phyloP scores from a whole-genome alignment of 2,797 vertebrate genomes.

The Acanthornis magna region DNA sequence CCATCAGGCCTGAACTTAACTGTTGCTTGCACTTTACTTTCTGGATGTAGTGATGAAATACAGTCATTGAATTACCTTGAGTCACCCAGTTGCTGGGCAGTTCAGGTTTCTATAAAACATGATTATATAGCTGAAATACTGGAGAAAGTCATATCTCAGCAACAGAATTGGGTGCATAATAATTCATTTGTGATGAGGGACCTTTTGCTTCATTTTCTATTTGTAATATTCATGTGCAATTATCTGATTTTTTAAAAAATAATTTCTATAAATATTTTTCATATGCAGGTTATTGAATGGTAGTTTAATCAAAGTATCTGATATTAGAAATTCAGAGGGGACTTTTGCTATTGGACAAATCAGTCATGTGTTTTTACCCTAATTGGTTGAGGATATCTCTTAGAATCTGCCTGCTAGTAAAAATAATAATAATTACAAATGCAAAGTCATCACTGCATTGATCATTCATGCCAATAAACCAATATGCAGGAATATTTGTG shows the following conservation, averaged over 20 bases:
- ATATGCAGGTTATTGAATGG: constrained; percentile 18
- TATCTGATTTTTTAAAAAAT: background rate
- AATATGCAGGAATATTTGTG: constrained; percentile 47
- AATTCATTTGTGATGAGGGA: background rate
- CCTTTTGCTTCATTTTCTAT: background rate
- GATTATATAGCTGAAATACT: constrained; percentile 6
- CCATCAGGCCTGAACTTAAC: constrained; percentile 56
- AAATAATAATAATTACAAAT: constrained; percentile 62
- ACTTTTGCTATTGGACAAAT: background rate
- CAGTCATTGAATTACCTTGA: constrained; percentile 41
- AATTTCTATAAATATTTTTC: constrained; percentile 42
- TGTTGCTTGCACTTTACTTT: constrained; percentile 44
- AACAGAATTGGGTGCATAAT: background rate
- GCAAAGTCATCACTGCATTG: constrained; percentile 30
- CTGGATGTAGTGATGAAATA: constrained; percentile 46
- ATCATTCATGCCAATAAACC: constrained; percentile 54
- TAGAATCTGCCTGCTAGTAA: constrained; percentile 44
- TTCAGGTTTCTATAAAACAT: constrained; percentile 45
- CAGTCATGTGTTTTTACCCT: background rate
- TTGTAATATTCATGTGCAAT: constrained; percentile 6
- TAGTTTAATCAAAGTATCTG: constrained; percentile 7
- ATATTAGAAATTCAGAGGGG: constrained; percentile 3
- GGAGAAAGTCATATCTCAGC: background rate
- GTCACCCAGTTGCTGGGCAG: constrained; percentile 58
- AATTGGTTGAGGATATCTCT: constrained; percentile 16